phyloP scores from a whole-genome alignment of 2,797 vertebrate species.

The Chaenodraco wilsoni region DNA sequence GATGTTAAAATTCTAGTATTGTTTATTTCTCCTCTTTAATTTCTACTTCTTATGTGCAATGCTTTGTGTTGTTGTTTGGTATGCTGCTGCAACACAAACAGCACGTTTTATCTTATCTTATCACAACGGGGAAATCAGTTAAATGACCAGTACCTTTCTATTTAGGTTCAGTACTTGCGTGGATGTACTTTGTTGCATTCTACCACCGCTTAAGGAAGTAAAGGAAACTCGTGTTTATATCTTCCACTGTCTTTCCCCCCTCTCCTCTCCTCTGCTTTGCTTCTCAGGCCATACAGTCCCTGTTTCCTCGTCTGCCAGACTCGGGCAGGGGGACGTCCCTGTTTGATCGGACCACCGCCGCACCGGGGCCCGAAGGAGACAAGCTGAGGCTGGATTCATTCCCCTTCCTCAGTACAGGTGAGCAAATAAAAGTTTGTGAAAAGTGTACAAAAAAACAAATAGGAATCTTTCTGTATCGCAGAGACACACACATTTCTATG shows the following conservation, averaged over 20 bases:
- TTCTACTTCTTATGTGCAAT: no score
- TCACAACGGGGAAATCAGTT: no score
- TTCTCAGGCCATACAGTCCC: constrained; percentile 88
- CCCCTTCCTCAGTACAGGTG: constrained; percentile 90
- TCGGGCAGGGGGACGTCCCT: constrained; percentile 82
- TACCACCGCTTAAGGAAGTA: no score
- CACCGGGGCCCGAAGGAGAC: constrained; percentile 86
- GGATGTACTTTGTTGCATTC: no score
- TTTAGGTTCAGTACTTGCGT: no score
- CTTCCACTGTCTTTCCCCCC: constrained; percentile 6
- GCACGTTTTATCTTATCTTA: no score
- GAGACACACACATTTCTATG: constrained; percentile 6
- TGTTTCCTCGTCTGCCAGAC: constrained; percentile 92
- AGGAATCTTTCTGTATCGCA: constrained; percentile 31
- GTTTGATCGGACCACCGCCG: constrained; percentile 82
- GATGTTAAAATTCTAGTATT: no score
- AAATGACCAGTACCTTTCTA: no score
- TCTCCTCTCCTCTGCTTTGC: constrained; percentile 35
- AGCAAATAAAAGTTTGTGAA: constrained; percentile 56
- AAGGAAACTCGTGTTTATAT: constrained; percentile 10
- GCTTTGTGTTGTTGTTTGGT: no score
- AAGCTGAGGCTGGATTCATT: constrained; percentile 91
- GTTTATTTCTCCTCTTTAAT: no score
- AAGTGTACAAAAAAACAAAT: constrained; percentile 13
- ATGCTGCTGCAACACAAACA: no score